Evolutionary conservation across 2,113 vertebrate species (phyloP), one percentile per base, ranked within the genome.

Genomic region (Platysternon megacephalum): DNA sequence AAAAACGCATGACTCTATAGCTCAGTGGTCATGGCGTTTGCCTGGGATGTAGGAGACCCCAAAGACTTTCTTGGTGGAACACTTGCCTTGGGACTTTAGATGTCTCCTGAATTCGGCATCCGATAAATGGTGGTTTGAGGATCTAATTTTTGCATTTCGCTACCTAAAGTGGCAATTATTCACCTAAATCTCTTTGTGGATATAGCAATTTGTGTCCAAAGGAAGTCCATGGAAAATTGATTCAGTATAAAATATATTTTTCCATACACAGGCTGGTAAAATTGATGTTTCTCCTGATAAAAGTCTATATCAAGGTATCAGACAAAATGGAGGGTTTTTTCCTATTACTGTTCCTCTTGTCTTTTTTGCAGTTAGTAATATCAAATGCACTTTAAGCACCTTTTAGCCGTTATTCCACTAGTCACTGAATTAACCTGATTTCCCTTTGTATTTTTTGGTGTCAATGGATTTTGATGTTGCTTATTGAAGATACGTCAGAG

Each of bases 341-440:
- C 90, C 19, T 72, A 84, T 72, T 9, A 8, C 4, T 3, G 3
- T 2, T 46, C 12, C 83, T 91, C 16, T 29, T 16, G 29, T 1
- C n/a, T 79, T 85, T 49, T 83, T 83, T 68, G 16, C 3, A 49
- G 85, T 74, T 74, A 56, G 53, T 74, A 81, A 93, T 89, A 84
- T 93, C 87, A 88, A 91, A 92, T 86, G 85, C 11, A 6, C 16
- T 86, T 92, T 52, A 65, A 4, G 87, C 56, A 56, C 14, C 84
- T 58, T 88, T 91, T 68, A 93, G 8, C 28, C 91, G 44, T n/a
- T 90, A 17, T 83, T 89, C 46, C 14, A 19, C 79, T 39, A 86
- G 28, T 26, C 13, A 11, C 16, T 91, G 53, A 78, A 78, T 88
- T 86, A 91, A 49, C 28, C 17, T 88, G n/a, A 85, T 44, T 48